Evolutionary conservation across 2,888 invertebrate genomes (phyloP).

Genomic region (Octodonta nipae): DNA sequence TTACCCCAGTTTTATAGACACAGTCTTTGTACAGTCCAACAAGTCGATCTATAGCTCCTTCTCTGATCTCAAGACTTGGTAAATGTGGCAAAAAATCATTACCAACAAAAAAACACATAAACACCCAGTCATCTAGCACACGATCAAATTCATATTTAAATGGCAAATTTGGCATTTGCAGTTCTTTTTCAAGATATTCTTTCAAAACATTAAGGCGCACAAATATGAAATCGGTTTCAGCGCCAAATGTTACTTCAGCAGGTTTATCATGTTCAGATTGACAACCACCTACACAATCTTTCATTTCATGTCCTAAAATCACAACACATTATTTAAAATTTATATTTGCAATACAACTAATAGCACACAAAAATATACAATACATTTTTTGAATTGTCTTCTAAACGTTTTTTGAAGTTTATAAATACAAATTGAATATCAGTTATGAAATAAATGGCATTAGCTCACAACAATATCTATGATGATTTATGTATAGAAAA

Average conservation of each 20-base stretch:
- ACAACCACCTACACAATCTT: conserved; percentile 71
- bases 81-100: conserved; percentile 98
- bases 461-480: too few relatives aligned
- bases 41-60: conserved; percentile 89
- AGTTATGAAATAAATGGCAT: too few relatives aligned
- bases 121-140: conserved; percentile 94
- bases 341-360: too few relatives aligned
- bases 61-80: conserved; percentile 92
- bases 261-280: conserved; percentile 31
- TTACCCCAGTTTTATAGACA: conserved; percentile 80
- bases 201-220: conserved; percentile 83
- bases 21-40: conserved; percentile 87
- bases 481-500: too few relatives aligned
- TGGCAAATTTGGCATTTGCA: conserved; percentile 82
- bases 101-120: conserved; percentile 99
- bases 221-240: conserved; percentile 80
- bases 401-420: too few relatives aligned
- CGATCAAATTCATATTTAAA: conserved; percentile 91
- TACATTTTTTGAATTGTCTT: too few relatives aligned
- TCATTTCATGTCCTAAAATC: conserved; percentile 80
- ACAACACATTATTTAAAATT: too few relatives aligned
- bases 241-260: conserved; percentile 45
- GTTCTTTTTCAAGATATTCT: conserved; percentile 83
- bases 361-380: too few relatives aligned
- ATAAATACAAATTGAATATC: too few relatives aligned